A percentile compares a stretch with the other conserved stretches of the same genome.
Conservation (phyloP, 2,797 vertebrate species). For the Enteromius radiatus region DNA sequence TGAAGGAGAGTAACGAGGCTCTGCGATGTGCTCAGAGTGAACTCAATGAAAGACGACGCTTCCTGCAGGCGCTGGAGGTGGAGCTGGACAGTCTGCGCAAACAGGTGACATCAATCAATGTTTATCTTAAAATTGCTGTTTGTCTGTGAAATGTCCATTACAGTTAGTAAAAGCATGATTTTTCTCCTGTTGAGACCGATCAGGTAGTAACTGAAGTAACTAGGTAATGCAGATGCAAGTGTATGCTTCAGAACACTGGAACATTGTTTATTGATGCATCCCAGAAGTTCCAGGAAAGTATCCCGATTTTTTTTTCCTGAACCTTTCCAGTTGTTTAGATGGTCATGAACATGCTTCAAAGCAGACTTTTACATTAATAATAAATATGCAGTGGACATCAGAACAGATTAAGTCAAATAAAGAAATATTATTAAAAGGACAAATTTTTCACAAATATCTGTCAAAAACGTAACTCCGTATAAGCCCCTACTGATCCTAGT, state of each 20-base stretch:
- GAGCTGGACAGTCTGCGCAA: conserved; percentile 79
- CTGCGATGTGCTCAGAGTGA: conserved; percentile 77
- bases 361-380: background rate
- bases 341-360: background rate
- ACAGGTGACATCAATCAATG: conserved; percentile 70
- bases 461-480: background rate
- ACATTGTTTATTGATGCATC: background rate
- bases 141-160: background rate
- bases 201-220: background rate
- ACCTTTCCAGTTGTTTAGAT: background rate
- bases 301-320: background rate
- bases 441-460: background rate
- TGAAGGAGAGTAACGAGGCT: conserved; percentile 80
- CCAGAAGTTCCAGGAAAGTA: background rate
- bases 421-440: background rate
- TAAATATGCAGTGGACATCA: background rate
- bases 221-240: background rate
- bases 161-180: background rate
- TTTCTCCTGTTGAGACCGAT: background rate
- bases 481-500: background rate
- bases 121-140: background rate
- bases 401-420: background rate
- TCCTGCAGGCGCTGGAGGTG: conserved; percentile 81
- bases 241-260: background rate
- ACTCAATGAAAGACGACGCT: conserved; percentile 77